Conservation (phyloP, 2,888 invertebrate genomes). For the Taenaris catops region DNA sequence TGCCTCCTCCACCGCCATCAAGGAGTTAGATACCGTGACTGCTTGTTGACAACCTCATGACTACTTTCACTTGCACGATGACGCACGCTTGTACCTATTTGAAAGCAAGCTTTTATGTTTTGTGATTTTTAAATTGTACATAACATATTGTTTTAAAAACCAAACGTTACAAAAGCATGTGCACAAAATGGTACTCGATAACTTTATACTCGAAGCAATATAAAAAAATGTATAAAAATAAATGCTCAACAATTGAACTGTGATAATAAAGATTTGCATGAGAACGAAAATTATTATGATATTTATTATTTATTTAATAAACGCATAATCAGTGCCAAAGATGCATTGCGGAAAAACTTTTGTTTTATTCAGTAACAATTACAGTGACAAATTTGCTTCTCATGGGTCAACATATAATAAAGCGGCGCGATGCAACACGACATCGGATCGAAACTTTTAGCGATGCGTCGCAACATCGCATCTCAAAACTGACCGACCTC, state of each 20-base stretch:
- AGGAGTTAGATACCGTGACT: conserved; percentile 36
- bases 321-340: conserved; percentile 74
- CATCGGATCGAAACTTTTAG: no score
- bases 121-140: conserved; percentile 17
- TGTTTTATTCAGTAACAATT: no score
- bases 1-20: conserved; percentile 74
- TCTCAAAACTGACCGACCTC: no score
- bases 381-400: no score
- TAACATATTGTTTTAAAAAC: conserved; percentile 21
- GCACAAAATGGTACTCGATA: conserved; percentile 41
- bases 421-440: no score
- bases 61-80: conserved; percentile 22
- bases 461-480: no score
- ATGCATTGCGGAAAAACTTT: conserved; percentile 59
- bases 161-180: conserved; percentile 30
- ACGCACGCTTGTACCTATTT: conserved; percentile 43
- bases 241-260: conserved; percentile 67
- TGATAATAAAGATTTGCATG: conserved; percentile 60
- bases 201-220: conserved; percentile 47
- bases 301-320: conserved; percentile 59
- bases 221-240: conserved; percentile 52
- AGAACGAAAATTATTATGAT: conserved; percentile 46
- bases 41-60: conserved; percentile 13
- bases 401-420: no score
- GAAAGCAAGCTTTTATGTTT: conserved; percentile 32